phyloP scores from a whole-genome alignment of 2,797 vertebrate genomes.

The Amblyraja radiata region DNA sequence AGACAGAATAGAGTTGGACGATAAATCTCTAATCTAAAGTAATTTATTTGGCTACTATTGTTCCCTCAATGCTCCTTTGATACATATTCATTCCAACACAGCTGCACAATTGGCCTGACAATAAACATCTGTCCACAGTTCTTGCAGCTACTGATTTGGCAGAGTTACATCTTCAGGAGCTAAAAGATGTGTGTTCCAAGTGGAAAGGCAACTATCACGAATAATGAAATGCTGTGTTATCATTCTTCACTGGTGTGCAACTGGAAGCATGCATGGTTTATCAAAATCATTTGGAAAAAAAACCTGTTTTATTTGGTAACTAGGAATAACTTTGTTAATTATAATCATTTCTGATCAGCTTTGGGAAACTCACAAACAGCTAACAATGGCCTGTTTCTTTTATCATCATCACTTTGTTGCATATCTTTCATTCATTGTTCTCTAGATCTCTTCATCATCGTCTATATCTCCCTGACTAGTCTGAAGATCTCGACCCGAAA shows the following conservation, averaged over 20 bases:
- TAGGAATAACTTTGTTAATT: neutral
- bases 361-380: neutral
- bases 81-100: neutral
- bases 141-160: neutral
- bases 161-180: neutral
- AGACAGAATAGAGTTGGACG: neutral
- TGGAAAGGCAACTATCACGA: neutral
- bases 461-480: too few relatives aligned
- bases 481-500: too few relatives aligned
- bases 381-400: neutral
- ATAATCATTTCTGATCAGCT: neutral
- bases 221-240: neutral
- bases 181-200: neutral
- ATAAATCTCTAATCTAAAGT: neutral
- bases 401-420: too few relatives aligned
- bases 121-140: neutral
- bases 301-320: neutral
- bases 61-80: neutral
- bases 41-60: neutral
- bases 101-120: neutral
- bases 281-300: neutral
- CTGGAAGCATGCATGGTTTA: neutral
- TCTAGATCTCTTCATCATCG: too few relatives aligned
- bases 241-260: neutral
- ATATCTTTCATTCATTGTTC: too few relatives aligned